Base-by-base conservation (phyloP, 37 sponge, comb jelly and placozoan species). In the Geodia barretti region DNA sequence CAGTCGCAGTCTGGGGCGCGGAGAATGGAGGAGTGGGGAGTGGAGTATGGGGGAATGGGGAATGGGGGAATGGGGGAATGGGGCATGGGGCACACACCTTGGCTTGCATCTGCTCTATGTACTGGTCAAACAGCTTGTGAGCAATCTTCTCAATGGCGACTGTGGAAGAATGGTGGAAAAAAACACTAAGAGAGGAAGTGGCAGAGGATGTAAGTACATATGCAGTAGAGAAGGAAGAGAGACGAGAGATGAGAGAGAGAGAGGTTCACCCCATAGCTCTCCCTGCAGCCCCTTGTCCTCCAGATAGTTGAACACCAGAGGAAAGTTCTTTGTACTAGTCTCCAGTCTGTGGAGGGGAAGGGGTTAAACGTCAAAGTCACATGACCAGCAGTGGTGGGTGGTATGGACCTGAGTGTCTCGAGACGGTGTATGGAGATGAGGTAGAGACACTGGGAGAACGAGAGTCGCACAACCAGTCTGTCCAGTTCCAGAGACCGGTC, bases 211-310 rank as follows among this genome's bases (percentile, higher is more conserved):
- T 17, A 14, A 47, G 62, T 20, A 59, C 1, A 62, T 19, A 26
- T 42, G 37, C 1, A 23, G 54, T 7, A 47, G 54, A 47, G 54
- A 47, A 14, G 54, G 54, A 47, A n/a, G n/a, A 47, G 54, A 47
- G 54, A 47, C 11, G 54, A 47, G 54, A 47, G 54, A 47, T 17
- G 54, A 47, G 54, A 47, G 54, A 14, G 54, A 47, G 14, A 7
- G 14, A 14, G 9, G 17, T 83, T 64, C 36, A 88, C 88, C 78
- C 88, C 88, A 88, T 23, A 88, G 70, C 23, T 95, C 90, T 76
- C 77, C 85, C 43, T 95, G 93, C 68, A 95, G 40, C 2, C 90
- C 93, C 35, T 81, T 85, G 83, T 95, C 90, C 60, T 95, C 93
- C 20, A 95, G 76, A 61, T 95, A 95, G 5, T 47, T 38, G 75